Conservation (phyloP, 1,140 invertebrate species). For the Brachionus sp. region DNA sequence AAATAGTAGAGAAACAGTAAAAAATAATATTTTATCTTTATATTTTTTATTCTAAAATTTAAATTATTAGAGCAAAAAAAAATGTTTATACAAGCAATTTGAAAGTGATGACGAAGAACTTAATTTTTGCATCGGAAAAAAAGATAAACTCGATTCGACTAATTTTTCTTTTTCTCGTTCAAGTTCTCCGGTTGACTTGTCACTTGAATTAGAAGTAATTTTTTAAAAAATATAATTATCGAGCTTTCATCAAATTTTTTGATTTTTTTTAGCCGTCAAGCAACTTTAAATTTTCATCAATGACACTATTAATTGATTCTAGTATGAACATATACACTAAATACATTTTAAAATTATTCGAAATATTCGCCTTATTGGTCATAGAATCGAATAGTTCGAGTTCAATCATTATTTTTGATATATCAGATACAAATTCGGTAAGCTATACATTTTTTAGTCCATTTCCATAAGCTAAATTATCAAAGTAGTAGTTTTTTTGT, state of each 20-base stretch:
- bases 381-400: neutral
- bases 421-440: neutral
- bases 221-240: neutral
- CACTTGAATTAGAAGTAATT: neutral
- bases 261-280: neutral
- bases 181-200: slow-evolving; percentile 19
- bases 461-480: slow-evolving; percentile 1
- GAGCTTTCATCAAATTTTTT: neutral
- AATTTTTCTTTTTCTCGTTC: neutral
- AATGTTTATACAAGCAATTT: neutral
- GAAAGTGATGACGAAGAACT: slow-evolving; percentile 5
- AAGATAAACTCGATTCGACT: neutral
- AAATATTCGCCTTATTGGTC: neutral
- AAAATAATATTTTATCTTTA: neutral
- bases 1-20: neutral
- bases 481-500: neutral
- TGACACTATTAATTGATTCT: slow-evolving; percentile 9
- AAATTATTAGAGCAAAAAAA: neutral
- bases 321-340: neutral
- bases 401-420: neutral
- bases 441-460: neutral
- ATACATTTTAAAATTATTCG: slow-evolving; percentile 1
- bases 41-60: neutral
- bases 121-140: neutral
- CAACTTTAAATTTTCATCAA: neutral